A percentile compares a stretch with the other conserved stretches of the same genome.
Conservation (phyloP, 2,113 vertebrate species). For the Hydropotes inermis region DNA sequence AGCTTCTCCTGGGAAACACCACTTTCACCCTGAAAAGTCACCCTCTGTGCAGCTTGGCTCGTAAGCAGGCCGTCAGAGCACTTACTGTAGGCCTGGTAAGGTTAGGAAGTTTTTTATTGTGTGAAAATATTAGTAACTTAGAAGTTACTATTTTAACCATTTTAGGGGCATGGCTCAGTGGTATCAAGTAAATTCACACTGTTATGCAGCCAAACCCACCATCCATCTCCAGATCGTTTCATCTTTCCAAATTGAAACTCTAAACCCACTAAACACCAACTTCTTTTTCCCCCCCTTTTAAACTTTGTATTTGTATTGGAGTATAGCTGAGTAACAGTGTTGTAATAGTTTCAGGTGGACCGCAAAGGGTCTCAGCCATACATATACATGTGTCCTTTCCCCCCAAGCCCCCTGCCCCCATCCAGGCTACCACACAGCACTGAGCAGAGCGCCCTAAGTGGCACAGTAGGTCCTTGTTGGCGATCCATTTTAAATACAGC, state of each 20-base stretch:
- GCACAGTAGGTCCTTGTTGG: not conserved
- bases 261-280: accelerated
- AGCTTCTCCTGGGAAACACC: not conserved
- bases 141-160: not conserved
- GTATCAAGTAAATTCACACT: accelerated
- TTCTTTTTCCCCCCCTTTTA: not conserved
- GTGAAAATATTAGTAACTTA: not conserved
- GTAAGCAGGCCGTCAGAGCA: accelerated
- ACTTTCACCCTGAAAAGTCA: not conserved
- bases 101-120: no score
- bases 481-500: not conserved
- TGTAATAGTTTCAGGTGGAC: not conserved
- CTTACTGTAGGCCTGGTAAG: accelerated
- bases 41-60: not conserved
- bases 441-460: not conserved
- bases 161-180: accelerated
- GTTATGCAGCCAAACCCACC: accelerated
- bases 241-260: not conserved
- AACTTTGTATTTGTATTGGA: not conserved
- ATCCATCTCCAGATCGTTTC: not conserved
- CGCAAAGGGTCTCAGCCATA: not conserved
- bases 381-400: not conserved
- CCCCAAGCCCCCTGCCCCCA: not conserved
- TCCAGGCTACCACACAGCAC: not conserved
- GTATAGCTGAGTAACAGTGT: not conserved